Evolutionary conservation across 1,140 invertebrate species (phyloP).

Genomic region (Yoshiicerus persimilis): DNA sequence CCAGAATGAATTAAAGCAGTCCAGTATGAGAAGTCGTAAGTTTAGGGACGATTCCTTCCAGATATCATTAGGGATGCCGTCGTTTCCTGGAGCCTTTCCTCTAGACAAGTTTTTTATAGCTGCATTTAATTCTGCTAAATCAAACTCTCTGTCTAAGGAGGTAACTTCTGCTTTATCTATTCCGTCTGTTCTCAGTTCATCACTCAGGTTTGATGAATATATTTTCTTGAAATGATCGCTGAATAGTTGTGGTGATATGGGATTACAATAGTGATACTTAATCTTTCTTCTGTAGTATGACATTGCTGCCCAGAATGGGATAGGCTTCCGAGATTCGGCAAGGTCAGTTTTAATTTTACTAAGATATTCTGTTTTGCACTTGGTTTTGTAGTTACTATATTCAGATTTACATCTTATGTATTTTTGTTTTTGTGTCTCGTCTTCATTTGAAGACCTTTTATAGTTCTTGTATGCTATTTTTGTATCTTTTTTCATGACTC

Average conservation of each 20-base stretch:
- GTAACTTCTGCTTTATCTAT: too few relatives aligned
- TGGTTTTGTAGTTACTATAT: not conserved
- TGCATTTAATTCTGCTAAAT: not conserved
- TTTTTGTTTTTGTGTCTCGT: not conserved
- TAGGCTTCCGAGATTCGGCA: not conserved
- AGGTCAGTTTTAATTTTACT: not conserved
- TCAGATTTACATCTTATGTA: not conserved
- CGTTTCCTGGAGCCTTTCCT: constrained; percentile 44
- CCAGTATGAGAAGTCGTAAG: not conserved
- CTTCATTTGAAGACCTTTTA: not conserved
- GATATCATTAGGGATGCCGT: constrained; percentile 44
- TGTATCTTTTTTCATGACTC: not conserved
- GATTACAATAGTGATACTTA: not conserved
- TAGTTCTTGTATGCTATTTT: not conserved
- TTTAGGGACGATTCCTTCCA: constrained; percentile 26
- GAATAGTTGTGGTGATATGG: not conserved
- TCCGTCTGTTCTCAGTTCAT: too few relatives aligned
- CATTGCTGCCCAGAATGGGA: not conserved
- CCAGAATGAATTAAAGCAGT: not conserved
- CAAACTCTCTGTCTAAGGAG: not conserved
- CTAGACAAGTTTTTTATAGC: constrained; percentile 39
- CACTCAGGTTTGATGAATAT: not conserved
- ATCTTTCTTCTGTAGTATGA: not conserved
- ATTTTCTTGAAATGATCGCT: not conserved
- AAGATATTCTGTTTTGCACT: not conserved